Conservation (phyloP, 2,113 vertebrate species). For the Apodemus sylvaticus region DNA sequence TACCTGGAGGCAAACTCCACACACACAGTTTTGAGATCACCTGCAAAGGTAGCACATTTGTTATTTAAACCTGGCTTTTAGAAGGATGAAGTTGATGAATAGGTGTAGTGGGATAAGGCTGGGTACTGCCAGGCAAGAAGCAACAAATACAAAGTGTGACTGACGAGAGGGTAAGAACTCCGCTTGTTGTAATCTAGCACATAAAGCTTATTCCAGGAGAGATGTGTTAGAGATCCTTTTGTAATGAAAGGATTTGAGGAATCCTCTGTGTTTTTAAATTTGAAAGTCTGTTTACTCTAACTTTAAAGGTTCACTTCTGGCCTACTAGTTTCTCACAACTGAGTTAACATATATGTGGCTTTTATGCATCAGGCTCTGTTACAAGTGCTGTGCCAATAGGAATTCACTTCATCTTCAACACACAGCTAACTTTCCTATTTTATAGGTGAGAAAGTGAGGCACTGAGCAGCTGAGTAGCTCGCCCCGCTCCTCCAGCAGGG, state of each 20-base stretch:
- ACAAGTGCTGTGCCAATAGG: slow-evolving; percentile 35
- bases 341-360: neutral
- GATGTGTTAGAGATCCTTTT: slow-evolving; percentile 43
- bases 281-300: slow-evolving; percentile 20
- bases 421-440: slow-evolving; percentile 7
- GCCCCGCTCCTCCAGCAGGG: neutral
- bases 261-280: slow-evolving; percentile 41
- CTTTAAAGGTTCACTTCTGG: neutral
- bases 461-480: slow-evolving; percentile 10
- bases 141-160: neutral
- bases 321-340: neutral
- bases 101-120: slow-evolving; percentile 33
- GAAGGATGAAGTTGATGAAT: slow-evolving; percentile 36
- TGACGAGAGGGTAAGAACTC: slow-evolving; percentile 24
- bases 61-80: slow-evolving; percentile 42
- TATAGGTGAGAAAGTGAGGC: slow-evolving; percentile 22
- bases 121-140: neutral
- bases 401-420: neutral
- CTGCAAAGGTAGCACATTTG: slow-evolving; percentile 16
- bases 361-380: slow-evolving; percentile 29
- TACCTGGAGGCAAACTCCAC: slow-evolving; percentile 58
- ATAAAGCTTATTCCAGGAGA: neutral
- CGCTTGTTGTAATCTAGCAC: slow-evolving; percentile 15
- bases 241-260: slow-evolving; percentile 51
- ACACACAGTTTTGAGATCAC: slow-evolving; percentile 35